Conservation (phyloP, 2,888 invertebrate species). For the Clostera curtula region DNA sequence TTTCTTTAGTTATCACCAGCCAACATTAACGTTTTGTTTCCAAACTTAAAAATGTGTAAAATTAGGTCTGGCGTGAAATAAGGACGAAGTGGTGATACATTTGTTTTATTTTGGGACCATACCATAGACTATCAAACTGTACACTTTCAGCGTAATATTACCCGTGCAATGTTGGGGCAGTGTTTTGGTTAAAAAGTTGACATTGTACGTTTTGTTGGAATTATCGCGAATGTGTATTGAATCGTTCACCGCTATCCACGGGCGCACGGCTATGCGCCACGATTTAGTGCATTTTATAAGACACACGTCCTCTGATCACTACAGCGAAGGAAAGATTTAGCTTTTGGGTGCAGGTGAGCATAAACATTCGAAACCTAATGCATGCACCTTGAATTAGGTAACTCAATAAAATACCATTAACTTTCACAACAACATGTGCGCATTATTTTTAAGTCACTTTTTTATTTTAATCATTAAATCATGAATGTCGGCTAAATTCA, state of each 20-base stretch:
- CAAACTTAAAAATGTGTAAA: slow-evolving; percentile 65
- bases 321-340: slow-evolving; percentile 79
- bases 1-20: no score
- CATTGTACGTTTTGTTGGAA: slow-evolving; percentile 53
- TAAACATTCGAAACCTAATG: slow-evolving; percentile 1
- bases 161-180: slow-evolving; percentile 65
- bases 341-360: slow-evolving; percentile 44
- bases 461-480: no score
- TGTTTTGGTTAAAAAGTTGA: slow-evolving; percentile 59
- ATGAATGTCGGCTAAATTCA: no score
- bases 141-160: slow-evolving; percentile 49
- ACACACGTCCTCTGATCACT: slow-evolving; percentile 86
- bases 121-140: slow-evolving; percentile 45
- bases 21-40: no score
- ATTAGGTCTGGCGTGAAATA: slow-evolving; percentile 69
- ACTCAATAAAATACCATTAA: no score
- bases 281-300: slow-evolving; percentile 83
- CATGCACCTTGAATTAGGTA: no score
- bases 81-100: slow-evolving; percentile 20
- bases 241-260: slow-evolving; percentile 72
- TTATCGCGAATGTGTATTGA: slow-evolving; percentile 74
- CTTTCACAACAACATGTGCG: no score
- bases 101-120: slow-evolving; percentile 22
- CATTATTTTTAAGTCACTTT: no score
- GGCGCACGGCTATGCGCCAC: slow-evolving; percentile 86